A percentile compares a stretch with the other conserved stretches of the same genome.
phyloP scores from a whole-genome alignment of 1,140 invertebrate genomes.

The Yoshiicerus persimilis region DNA sequence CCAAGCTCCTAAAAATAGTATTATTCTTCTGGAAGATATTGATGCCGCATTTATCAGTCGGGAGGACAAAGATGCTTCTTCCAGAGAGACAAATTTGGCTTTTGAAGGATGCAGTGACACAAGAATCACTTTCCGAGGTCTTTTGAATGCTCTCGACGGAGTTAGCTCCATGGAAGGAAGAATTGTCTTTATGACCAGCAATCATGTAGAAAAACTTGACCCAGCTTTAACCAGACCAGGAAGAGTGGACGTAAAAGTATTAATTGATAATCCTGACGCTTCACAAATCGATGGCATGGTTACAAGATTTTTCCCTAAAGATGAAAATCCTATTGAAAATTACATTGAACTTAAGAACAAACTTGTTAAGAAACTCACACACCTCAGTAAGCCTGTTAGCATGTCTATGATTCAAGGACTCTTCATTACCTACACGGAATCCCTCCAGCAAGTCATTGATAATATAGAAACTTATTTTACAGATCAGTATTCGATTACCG shows the following conservation, averaged over 20 bases:
- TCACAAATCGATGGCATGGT: slow-evolving; percentile 87
- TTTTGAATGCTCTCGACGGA: slow-evolving; percentile 40
- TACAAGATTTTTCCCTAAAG: slow-evolving; percentile 77
- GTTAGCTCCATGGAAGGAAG: slow-evolving; percentile 36
- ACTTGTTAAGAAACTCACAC: background rate
- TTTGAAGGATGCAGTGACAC: slow-evolving; percentile 9
- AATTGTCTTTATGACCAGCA: slow-evolving; percentile 41
- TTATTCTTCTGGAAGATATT: too few relatives aligned
- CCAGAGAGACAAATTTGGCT: slow-evolving; percentile 20
- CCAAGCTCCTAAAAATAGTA: slow-evolving; percentile 24
- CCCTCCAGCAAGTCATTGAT: background rate
- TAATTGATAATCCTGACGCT: slow-evolving; percentile 80
- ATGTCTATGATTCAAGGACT: slow-evolving; percentile 40
- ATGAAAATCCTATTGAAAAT: background rate
- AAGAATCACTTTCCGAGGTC: slow-evolving; percentile 36
- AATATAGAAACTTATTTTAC: slow-evolving; percentile 16
- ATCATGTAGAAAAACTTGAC: slow-evolving; percentile 69
- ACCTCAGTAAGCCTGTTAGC: background rate
- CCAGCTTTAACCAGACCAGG: slow-evolving; percentile 93
- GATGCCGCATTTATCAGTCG: slow-evolving; percentile 31
- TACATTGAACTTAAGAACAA: background rate
- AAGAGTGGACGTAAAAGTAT: slow-evolving; percentile 90
- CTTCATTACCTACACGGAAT: slow-evolving; percentile 27
- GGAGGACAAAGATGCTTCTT: slow-evolving; percentile 4
- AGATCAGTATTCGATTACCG: too few relatives aligned